phyloP scores from a whole-genome alignment of 1,140 invertebrate genomes.

The Drosophila burlai region DNA sequence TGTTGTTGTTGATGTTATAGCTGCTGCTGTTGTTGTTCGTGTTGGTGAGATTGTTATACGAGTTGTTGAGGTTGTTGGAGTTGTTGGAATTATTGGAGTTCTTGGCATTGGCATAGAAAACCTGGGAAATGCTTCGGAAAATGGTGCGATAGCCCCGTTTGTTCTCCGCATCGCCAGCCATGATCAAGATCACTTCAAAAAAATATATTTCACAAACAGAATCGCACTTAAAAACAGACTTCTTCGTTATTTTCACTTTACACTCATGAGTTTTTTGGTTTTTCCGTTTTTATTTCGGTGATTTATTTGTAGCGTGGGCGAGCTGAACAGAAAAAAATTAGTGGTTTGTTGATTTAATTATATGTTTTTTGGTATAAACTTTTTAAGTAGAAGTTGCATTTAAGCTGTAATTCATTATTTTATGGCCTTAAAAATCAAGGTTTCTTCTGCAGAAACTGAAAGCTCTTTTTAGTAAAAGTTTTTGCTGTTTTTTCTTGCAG shows the following conservation, averaged over 20 bases:
- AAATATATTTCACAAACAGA: neutral
- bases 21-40: slow-evolving; percentile 10
- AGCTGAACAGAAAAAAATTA: slow-evolving; percentile 15
- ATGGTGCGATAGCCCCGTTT: slow-evolving; percentile 72
- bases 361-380: neutral
- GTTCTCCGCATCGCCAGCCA: slow-evolving; percentile 68
- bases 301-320: slow-evolving; percentile 8
- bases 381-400: neutral
- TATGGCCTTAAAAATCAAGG: neutral
- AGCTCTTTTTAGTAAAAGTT: neutral
- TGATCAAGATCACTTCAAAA: slow-evolving; percentile 25
- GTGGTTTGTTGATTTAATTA: neutral
- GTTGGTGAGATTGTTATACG: slow-evolving; percentile 7
- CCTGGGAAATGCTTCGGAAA: slow-evolving; percentile 77
- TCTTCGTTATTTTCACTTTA: slow-evolving; percentile 4
- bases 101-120: slow-evolving; percentile 65
- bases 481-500: neutral
- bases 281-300: neutral
- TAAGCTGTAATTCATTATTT: too few species aligned
- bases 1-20: slow-evolving; percentile 11
- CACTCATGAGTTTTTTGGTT: slow-evolving; percentile 1
- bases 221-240: slow-evolving; percentile 5
- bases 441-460: neutral
- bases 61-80: slow-evolving; percentile 4
- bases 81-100: slow-evolving; percentile 18